Conservation (phyloP, 2,113 vertebrate species). For the Hippocampus mohnikei region DNA sequence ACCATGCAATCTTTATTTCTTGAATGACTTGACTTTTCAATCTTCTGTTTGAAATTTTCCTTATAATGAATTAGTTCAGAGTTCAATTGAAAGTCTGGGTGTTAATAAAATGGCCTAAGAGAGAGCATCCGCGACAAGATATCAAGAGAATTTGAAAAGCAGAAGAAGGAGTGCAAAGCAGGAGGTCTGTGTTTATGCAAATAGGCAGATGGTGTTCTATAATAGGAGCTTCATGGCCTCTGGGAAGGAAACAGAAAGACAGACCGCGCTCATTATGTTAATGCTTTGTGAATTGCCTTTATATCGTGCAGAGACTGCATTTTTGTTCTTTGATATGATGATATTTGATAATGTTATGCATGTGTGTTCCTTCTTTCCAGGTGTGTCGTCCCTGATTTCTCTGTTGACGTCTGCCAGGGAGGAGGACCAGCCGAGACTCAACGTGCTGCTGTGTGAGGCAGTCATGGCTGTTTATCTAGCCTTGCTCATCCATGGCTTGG, state of each 20-base stretch:
- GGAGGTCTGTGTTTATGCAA: slow-evolving; percentile 54
- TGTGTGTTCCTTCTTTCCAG: slow-evolving; percentile 61
- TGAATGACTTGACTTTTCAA: background rate
- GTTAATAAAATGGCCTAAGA: slow-evolving; percentile 1
- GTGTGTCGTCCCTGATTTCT: slow-evolving; percentile 92
- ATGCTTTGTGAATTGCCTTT: slow-evolving; percentile 37
- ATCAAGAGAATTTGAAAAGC: slow-evolving; percentile 29
- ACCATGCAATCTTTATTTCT: background rate
- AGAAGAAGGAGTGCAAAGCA: slow-evolving; percentile 37
- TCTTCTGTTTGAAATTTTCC: background rate
- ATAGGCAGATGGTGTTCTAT: slow-evolving; percentile 67
- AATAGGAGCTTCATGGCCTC: slow-evolving; percentile 57
- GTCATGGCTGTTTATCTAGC: slow-evolving; percentile 93
- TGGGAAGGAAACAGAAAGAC: slow-evolving; percentile 55
- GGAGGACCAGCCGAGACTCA: slow-evolving; percentile 88
- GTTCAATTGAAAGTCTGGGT: background rate
- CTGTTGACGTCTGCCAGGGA: slow-evolving; percentile 86
- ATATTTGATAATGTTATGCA: background rate
- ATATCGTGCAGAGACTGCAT: slow-evolving; percentile 18
- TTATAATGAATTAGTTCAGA: background rate
- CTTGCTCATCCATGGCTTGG: slow-evolving; percentile 90
- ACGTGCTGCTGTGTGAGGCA: slow-evolving; percentile 89
- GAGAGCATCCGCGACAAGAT: slow-evolving; percentile 24
- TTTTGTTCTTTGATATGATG: slow-evolving; percentile 21
- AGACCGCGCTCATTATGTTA: slow-evolving; percentile 38